phyloP scores from a whole-genome alignment of 2,888 invertebrate species.

The Heliconius cydno region DNA sequence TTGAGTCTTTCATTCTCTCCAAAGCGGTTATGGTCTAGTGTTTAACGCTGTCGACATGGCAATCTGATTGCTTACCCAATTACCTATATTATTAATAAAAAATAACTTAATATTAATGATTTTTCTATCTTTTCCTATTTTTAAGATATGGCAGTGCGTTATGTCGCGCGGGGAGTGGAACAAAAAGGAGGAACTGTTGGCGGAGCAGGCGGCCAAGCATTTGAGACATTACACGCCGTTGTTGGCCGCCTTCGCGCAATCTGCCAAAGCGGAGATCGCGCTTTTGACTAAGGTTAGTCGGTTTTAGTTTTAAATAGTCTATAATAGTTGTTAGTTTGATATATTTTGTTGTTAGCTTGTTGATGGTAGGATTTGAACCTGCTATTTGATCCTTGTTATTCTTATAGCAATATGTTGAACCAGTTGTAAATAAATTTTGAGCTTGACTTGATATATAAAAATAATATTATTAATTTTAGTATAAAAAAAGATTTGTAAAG shows the following conservation, averaged over 20 bases:
- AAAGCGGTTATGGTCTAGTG: constrained; percentile 50
- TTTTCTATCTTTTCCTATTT: background rate
- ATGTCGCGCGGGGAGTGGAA: constrained; percentile 99
- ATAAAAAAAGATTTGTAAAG: too few species aligned
- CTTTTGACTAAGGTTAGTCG: constrained; percentile 89
- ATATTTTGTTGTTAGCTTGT: too few species aligned
- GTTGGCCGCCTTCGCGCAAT: constrained; percentile 93
- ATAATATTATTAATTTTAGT: too few species aligned
- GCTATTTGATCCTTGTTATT: too few species aligned
- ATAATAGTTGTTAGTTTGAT: too few species aligned
- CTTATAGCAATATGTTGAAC: too few species aligned
- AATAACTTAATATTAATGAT: too few species aligned
- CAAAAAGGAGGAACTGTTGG: constrained; percentile 98
- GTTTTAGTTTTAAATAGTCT: background rate
- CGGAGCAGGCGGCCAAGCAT: constrained; percentile 97
- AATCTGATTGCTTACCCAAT: constrained; percentile 61
- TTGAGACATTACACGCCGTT: constrained; percentile 93
- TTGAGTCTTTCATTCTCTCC: constrained; percentile 67
- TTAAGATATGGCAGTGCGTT: constrained; percentile 95
- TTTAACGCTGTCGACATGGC: constrained; percentile 71
- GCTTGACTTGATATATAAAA: too few species aligned
- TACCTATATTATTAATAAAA: too few species aligned
- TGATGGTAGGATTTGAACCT: too few species aligned
- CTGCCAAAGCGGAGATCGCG: constrained; percentile 93
- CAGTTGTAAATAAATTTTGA: too few species aligned